A percentile compares a stretch with the other conserved stretches of the same genome.
These are phyloP conservation scores for Ptycholaimellus sp. DNA, from an alignment of 2,888 invertebrate genomes.

Conservation along the genomic window DNA sequence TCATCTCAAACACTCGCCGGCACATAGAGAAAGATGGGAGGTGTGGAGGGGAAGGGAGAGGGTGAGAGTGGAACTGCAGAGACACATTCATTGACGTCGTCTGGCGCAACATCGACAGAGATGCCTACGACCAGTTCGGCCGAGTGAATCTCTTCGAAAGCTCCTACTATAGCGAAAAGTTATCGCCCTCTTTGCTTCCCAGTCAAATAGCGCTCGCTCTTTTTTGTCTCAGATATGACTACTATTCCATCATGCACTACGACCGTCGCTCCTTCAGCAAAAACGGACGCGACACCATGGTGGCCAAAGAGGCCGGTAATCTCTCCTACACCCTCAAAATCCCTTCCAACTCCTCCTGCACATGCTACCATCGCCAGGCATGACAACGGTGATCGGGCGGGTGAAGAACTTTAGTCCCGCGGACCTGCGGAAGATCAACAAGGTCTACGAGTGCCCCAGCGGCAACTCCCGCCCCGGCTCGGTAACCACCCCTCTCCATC, in stretches of 20 bases:
- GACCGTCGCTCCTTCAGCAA: conserved; percentile 23
- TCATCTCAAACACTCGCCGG: no score
- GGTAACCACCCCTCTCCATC: no score
- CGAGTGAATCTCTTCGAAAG: conserved; percentile 22
- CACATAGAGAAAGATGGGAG: no score
- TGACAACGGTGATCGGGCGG: conserved; percentile 22
- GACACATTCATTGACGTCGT: conserved; percentile 21
- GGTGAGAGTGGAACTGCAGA: no score
- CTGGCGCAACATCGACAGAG: conserved; percentile 24
- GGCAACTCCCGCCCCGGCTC: no score
- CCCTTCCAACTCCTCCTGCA: no score
- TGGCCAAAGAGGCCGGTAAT: background rate
- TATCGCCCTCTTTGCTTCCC: no score
- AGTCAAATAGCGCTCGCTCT: background rate
- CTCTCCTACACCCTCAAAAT: background rate
- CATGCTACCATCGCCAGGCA: no score
- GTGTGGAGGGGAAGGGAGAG: no score
- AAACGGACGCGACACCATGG: conserved; percentile 22
- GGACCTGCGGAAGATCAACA: conserved; percentile 22
- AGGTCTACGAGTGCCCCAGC: conserved; percentile 23
- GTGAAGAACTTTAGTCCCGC: conserved; percentile 19
- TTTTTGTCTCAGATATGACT: conserved; percentile 18
- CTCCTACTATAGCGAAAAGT: conserved; percentile 21
- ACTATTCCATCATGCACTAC: conserved; percentile 24
- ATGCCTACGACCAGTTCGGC: conserved; percentile 25